Evolutionary conservation across 2,113 vertebrate genomes (phyloP).

Genomic region (Oncorhynchus mykiss): DNA sequence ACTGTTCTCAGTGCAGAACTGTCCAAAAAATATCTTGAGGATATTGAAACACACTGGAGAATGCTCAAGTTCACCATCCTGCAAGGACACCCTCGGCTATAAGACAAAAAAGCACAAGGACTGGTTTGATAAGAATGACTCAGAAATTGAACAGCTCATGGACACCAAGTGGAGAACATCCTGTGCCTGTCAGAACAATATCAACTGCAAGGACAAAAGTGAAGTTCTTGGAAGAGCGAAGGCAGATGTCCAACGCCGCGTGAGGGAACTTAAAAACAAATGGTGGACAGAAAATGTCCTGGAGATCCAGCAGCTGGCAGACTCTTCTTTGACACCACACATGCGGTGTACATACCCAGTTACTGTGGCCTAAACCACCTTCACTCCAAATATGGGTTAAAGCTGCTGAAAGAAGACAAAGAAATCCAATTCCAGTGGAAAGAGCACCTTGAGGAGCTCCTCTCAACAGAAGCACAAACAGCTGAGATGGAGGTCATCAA

Average conservation of each 20-base stretch:
- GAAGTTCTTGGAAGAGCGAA: not conserved
- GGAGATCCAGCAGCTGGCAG: not conserved
- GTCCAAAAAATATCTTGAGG: not conserved
- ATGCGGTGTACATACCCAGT: no score
- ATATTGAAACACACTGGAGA: not conserved
- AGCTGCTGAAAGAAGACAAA: no score
- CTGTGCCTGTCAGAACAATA: not conserved
- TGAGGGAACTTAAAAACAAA: not conserved
- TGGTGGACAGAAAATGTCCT: not conserved
- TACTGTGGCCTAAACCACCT: no score
- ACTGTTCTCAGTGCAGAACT: not conserved
- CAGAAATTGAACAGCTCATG: no score
- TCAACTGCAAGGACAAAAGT: not conserved
- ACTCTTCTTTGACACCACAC: not conserved
- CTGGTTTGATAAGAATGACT: no score
- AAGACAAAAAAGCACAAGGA: not conserved
- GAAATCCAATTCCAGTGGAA: not conserved
- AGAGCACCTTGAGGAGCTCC: not conserved
- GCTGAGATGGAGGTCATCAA: not conserved
- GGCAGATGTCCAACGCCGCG: not conserved
- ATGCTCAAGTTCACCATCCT: not conserved
- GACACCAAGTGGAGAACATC: not conserved
- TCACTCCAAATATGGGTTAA: no score
- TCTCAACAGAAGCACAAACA: not conserved
- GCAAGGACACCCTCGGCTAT: not conserved